These are phyloP conservation scores for Aurelia sp. DNA, from an alignment of 30 jellyfish, hydroid and myxozoan genomes.

Conservation along the genomic window DNA sequence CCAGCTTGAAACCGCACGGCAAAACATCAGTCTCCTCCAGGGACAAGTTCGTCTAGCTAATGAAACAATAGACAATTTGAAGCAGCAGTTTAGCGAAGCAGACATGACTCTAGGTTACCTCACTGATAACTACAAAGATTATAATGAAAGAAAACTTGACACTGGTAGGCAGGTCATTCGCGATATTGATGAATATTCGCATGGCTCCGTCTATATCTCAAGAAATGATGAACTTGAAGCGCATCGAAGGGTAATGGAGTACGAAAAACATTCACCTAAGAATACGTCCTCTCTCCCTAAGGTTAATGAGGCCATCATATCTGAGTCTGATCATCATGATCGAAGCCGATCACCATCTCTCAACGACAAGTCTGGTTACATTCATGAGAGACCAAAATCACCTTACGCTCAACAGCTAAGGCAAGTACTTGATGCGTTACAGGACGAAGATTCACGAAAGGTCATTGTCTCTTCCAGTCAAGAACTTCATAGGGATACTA, in stretches of 20 bases:
- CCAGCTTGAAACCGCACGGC: constrained; percentile 95
- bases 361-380: constrained; percentile 24
- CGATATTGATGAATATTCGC: constrained; percentile 35
- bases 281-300: not conserved
- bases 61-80: constrained; percentile 88
- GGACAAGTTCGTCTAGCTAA: constrained; percentile 94
- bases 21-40: constrained; percentile 87
- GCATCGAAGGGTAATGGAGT: constrained; percentile 34
- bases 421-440: constrained; percentile 95
- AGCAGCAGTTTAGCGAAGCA: constrained; percentile 85
- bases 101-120: constrained; percentile 70
- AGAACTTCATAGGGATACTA: constrained; percentile 26
- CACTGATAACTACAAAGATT: constrained; percentile 59
- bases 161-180: constrained; percentile 13
- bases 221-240: constrained; percentile 52
- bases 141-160: constrained; percentile 25
- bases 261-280: constrained; percentile 50
- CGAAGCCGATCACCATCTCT: constrained; percentile 44
- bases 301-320: constrained; percentile 18
- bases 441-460: constrained; percentile 88
- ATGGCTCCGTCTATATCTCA: constrained; percentile 28
- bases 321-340: constrained; percentile 28
- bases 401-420: constrained; percentile 96
- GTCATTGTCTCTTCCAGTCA: constrained; percentile 28
- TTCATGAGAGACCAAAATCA: constrained; percentile 79